phyloP scores from a whole-genome alignment of 1,140 invertebrate genomes.

The Ganaspis sp. region DNA sequence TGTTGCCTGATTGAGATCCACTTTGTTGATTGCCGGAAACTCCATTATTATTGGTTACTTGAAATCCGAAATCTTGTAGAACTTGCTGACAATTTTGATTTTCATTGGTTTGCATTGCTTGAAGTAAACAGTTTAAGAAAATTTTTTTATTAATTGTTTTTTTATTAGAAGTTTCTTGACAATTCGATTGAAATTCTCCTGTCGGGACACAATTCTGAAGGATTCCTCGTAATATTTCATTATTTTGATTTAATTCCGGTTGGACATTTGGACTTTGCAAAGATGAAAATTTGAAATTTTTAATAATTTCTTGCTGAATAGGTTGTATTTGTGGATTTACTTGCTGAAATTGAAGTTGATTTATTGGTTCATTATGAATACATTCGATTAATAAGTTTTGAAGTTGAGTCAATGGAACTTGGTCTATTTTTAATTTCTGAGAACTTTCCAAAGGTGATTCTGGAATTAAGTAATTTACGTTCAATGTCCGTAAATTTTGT shows the following conservation, averaged over 20 bases:
- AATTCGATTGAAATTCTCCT: background rate
- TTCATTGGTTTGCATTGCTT: background rate
- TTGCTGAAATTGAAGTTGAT: background rate
- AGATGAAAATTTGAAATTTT: too few species aligned
- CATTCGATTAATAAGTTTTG: background rate
- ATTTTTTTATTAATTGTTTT: background rate
- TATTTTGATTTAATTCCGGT: background rate
- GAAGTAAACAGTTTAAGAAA: background rate
- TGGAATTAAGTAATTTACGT: background rate
- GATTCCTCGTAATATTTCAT: background rate
- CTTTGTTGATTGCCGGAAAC: background rate
- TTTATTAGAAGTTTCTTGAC: background rate
- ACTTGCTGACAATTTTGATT: background rate
- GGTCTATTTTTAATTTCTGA: background rate
- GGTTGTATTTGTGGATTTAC: background rate
- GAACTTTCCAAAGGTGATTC: background rate
- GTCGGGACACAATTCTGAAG: background rate
- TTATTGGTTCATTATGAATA: background rate
- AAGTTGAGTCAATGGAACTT: background rate
- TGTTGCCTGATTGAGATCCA: too few species aligned
- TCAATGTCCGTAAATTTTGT: background rate
- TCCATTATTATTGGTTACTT: background rate
- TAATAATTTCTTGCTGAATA: too few species aligned
- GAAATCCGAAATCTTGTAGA: background rate
- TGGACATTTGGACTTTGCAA: background rate